Evolutionary conservation across 2,888 invertebrate species (phyloP).

Genomic region (Lasioglossum leucozonium): DNA sequence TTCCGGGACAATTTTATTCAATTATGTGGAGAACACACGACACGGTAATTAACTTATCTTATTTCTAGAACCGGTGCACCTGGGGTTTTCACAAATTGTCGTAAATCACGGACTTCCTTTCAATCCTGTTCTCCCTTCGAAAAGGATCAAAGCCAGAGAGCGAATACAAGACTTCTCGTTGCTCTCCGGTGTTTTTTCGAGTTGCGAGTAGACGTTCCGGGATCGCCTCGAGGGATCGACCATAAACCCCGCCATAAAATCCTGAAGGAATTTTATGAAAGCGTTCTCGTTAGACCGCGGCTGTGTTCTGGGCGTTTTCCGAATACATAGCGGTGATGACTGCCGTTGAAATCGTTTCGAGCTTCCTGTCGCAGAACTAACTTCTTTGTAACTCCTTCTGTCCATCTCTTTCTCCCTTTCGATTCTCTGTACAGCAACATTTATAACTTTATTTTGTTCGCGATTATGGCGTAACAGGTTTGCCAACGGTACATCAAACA

Average conservation of each 20-base stretch:
- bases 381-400: background rate
- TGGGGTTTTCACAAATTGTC: constrained; percentile 44
- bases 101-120: constrained; percentile 49
- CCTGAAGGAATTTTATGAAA: constrained; percentile 55
- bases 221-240: constrained; percentile 40
- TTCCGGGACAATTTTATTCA: constrained; percentile 56
- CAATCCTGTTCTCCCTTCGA: constrained; percentile 35
- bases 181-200: constrained; percentile 19
- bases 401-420: background rate
- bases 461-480: background rate
- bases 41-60: constrained; percentile 48
- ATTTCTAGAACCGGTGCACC: constrained; percentile 36
- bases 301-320: constrained; percentile 25
- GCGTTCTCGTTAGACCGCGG: constrained; percentile 35
- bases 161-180: constrained; percentile 39
- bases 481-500: background rate
- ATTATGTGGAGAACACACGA: constrained; percentile 22
- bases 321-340: constrained; percentile 11
- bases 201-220: constrained; percentile 28
- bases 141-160: background rate
- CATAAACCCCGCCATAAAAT: constrained; percentile 59
- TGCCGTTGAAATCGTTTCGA: constrained; percentile 16
- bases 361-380: constrained; percentile 21
- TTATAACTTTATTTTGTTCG: background rate
- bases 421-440: background rate